These are phyloP conservation scores for Martes martes DNA, from an alignment of 2,113 vertebrate species.

Conservation along the genomic window DNA sequence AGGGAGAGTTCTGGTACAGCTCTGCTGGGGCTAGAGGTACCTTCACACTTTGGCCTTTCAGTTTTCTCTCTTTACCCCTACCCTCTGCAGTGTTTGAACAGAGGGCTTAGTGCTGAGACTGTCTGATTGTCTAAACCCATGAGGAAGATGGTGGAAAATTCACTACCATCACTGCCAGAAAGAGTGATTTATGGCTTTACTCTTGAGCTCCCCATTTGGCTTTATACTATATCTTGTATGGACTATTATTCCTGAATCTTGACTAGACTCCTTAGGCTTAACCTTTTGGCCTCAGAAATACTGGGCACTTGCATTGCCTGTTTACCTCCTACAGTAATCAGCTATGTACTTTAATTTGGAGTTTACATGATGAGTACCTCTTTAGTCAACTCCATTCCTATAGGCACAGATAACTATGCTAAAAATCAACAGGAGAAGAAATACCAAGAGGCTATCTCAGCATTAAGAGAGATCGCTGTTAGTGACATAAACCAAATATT, in stretches of 20 bases:
- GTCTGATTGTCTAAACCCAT: not conserved
- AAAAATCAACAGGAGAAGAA: not conserved
- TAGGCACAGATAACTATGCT: not conserved
- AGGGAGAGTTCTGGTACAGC: not conserved
- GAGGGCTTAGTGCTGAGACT: not conserved
- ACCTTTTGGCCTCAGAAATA: not conserved
- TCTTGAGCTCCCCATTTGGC: not conserved
- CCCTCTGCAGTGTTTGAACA: not conserved
- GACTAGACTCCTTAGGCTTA: not conserved
- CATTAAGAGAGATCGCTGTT: not conserved
- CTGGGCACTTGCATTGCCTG: not conserved
- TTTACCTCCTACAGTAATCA: not conserved
- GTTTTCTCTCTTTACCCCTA: not conserved
- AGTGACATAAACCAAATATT: not conserved
- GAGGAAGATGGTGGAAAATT: not conserved
- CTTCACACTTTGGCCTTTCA: not conserved
- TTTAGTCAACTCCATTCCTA: not conserved
- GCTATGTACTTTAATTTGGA: not conserved
- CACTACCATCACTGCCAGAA: not conserved
- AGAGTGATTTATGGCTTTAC: not conserved
- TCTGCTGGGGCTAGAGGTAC: not conserved
- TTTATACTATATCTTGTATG: not conserved
- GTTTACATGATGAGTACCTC: not conserved
- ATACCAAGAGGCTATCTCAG: not conserved
- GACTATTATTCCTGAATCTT: conserved; percentile 13